Conservation (phyloP, 2,888 invertebrate species). For the Stomorhina lunata region DNA sequence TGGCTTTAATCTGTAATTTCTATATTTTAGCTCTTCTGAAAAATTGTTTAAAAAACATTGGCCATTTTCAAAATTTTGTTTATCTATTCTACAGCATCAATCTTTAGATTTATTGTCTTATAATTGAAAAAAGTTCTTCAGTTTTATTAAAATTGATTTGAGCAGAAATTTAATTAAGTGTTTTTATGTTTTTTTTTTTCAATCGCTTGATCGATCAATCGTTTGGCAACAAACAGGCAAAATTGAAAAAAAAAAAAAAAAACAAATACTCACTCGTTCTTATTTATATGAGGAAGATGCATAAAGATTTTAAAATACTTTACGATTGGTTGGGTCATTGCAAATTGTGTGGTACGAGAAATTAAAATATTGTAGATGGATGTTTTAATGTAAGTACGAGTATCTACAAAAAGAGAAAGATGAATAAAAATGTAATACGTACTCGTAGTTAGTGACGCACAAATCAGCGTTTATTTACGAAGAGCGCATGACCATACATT, state of each 20-base stretch:
- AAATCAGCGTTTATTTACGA: constrained; percentile 57
- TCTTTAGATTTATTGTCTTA: constrained; percentile 24
- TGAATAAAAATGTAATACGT: background rate
- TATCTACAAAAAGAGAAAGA: background rate
- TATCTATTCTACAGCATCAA: constrained; percentile 29
- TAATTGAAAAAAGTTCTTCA: constrained; percentile 50
- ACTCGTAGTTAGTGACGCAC: constrained; percentile 58
- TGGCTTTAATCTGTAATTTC: too few relatives aligned
- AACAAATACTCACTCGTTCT: too few relatives aligned
- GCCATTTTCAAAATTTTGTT: too few relatives aligned
- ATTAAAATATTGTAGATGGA: background rate
- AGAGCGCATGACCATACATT: constrained; percentile 59
- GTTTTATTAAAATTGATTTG: constrained; percentile 54
- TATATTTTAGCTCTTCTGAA: too few relatives aligned
- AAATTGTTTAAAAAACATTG: too few relatives aligned
- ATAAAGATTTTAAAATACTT: constrained; percentile 49
- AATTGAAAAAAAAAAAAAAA: background rate
- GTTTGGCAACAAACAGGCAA: constrained; percentile 15
- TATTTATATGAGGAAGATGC: background rate
- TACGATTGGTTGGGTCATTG: constrained; percentile 62
- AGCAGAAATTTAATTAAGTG: constrained; percentile 43
- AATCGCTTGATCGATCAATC: constrained; percentile 37
- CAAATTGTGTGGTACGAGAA: constrained; percentile 33
- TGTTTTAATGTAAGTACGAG: background rate
- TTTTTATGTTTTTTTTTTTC: constrained; percentile 13